These are phyloP conservation scores for Aldrovandia affinis DNA, from an alignment of 2,797 vertebrate species.

Conservation along the genomic window DNA sequence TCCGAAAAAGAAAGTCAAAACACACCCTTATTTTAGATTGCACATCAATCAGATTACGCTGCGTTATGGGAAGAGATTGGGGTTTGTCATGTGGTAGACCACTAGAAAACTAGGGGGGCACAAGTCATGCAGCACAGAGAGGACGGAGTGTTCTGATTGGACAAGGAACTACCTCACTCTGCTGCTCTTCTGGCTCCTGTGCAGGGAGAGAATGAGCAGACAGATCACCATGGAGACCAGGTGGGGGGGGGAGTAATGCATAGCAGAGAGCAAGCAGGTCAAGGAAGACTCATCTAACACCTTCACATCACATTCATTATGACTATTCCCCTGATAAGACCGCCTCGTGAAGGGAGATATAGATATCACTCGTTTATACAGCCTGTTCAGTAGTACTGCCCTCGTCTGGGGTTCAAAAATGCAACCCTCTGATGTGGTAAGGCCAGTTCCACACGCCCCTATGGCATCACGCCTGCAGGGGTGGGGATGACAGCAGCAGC, in stretches of 20 bases:
- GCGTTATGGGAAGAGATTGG: not conserved
- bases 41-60: not conserved
- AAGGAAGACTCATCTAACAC: not conserved
- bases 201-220: conserved; percentile 27
- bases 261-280: not conserved
- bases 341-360: not conserved
- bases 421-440: not conserved
- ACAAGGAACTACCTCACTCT: conserved; percentile 50
- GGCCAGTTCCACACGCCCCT: not conserved
- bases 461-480: not conserved
- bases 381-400: not conserved
- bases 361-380: not conserved
- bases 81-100: conserved; percentile 55
- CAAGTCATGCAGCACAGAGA: conserved; percentile 59
- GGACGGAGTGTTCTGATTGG: not conserved
- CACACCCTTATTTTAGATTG: not conserved
- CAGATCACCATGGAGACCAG: not conserved
- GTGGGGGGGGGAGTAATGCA: conserved; percentile 18
- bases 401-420: not conserved
- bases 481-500: not conserved
- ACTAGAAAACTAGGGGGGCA: conserved; percentile 41
- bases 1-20: conserved; percentile 19
- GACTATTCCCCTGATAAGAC: not conserved
- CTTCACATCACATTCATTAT: not conserved
- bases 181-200: conserved; percentile 61